Evolutionary conservation across 2,797 vertebrate genomes (phyloP).

Genomic region (Smutsia gigantea): DNA sequence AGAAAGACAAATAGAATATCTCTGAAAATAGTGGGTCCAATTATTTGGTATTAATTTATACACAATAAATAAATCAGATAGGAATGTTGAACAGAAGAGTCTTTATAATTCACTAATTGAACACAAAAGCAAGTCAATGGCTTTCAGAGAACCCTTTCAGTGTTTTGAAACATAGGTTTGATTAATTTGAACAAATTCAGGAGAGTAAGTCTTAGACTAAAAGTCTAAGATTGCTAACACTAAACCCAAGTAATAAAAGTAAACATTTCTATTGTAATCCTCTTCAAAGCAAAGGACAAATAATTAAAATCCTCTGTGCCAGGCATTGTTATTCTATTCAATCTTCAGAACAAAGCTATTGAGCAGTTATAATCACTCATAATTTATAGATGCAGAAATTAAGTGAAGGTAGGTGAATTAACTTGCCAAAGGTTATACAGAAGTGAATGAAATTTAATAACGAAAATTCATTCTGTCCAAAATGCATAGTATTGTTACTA

Average conservation of each 20-base stretch:
- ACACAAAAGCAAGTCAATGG: not conserved
- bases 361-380: not conserved
- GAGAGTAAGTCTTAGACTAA: not conserved
- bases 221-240: not conserved
- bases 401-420: not conserved
- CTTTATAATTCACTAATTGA: not conserved
- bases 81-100: not conserved
- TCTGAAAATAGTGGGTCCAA: not conserved
- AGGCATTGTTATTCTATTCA: slow-evolving; percentile 3
- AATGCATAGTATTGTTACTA: not conserved
- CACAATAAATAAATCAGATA: not conserved
- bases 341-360: not conserved
- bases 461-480: not conserved
- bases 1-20: not conserved
- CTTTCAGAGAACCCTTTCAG: not conserved
- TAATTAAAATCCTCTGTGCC: not conserved
- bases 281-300: not conserved
- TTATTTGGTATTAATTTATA: not conserved
- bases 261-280: not conserved
- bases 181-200: not conserved
- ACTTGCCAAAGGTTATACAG: not conserved
- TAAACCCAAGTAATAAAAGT: not conserved
- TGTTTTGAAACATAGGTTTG: not conserved
- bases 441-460: slow-evolving; percentile 40
- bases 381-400: not conserved